Evolutionary conservation across 2,113 vertebrate species (phyloP).

Genomic region (Gnathonemus echidnorhynchus): DNA sequence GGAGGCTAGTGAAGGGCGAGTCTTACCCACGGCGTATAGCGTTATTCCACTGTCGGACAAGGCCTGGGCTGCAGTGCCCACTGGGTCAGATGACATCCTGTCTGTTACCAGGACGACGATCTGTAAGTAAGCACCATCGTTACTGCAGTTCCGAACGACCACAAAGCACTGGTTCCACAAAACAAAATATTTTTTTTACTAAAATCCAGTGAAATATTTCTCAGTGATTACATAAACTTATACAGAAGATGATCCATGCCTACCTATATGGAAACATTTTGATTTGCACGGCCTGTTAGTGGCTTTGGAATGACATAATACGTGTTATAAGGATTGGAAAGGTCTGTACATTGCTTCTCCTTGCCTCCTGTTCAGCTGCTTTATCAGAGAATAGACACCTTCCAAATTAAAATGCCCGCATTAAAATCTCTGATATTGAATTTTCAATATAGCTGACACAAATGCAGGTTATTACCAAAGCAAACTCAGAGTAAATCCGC

Average conservation of each 20-base stretch:
- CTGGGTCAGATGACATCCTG: slow-evolving; percentile 62
- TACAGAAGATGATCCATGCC: neutral
- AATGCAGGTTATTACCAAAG: slow-evolving; percentile 13
- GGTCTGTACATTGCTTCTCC: neutral
- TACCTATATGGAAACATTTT: neutral
- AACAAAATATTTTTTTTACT: neutral
- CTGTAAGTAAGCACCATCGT: slow-evolving; percentile 42
- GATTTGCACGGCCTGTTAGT: neutral
- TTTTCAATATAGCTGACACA: slow-evolving; percentile 5
- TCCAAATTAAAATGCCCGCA: neutral
- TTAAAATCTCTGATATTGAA: slow-evolving; percentile 4
- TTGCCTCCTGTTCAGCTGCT: neutral
- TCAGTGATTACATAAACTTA: neutral
- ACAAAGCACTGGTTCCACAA: neutral
- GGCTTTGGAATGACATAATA: neutral
- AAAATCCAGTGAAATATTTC: neutral
- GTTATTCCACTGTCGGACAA: slow-evolving; percentile 68
- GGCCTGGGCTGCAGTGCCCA: slow-evolving; percentile 51
- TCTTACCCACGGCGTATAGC: slow-evolving; percentile 75
- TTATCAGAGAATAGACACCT: neutral
- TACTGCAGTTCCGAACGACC: neutral
- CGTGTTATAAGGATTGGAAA: neutral
- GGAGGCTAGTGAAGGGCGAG: slow-evolving; percentile 23
- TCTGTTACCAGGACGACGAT: slow-evolving; percentile 69
- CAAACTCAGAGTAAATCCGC: neutral